Base-by-base conservation (phyloP, 2,888 invertebrate species). In the Drosophila longiperda region DNA sequence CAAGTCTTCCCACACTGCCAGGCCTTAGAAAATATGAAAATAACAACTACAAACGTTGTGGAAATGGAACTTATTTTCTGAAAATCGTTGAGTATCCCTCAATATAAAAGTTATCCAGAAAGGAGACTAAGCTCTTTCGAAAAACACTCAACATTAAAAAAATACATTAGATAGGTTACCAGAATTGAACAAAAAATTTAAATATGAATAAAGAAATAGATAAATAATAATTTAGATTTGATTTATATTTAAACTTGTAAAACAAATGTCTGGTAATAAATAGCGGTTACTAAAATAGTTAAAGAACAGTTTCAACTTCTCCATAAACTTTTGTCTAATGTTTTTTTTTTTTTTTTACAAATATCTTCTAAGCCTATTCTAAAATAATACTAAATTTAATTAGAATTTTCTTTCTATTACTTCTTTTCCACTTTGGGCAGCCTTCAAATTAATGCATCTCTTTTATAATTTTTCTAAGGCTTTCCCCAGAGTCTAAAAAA, bases 1-100 rank as follows among this genome's bases (percentile, higher is more conserved):
- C 34, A 66, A 67, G 26, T 26, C 42, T 3, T 36, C 7, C 12
- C 9, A 23, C 23, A 26, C 45, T 23, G 45, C 23, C 61, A 26
- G 61, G 23, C 61, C 6, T 4, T 34, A 23, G 26, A 7, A 66
- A 33, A 23, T 32, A 53, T 53, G 45, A 54, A 45, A 33, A 3
- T 33, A 32, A 20, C 6, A 54, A 17, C 6, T 11, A 1, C 17
- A 48, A 15, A 3, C 34, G 11, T 15, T 23, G 17, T 20, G 17
- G 20, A 11, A 9, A 45, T 7, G 23, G 6, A 29, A 12, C 12
- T 45, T 45, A 12, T 20, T 42, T 42, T 12, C 3, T 1, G 17
- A 1, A 38, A 38, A 38, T 38, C 17, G 17, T 38, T 38, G 20
- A 20, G 20, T 38, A 20, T 20, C 0, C 15, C 7, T 20, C 2